Evolutionary conservation across 2,888 invertebrate species (phyloP).

Genomic region (Conchocele bisecta): DNA sequence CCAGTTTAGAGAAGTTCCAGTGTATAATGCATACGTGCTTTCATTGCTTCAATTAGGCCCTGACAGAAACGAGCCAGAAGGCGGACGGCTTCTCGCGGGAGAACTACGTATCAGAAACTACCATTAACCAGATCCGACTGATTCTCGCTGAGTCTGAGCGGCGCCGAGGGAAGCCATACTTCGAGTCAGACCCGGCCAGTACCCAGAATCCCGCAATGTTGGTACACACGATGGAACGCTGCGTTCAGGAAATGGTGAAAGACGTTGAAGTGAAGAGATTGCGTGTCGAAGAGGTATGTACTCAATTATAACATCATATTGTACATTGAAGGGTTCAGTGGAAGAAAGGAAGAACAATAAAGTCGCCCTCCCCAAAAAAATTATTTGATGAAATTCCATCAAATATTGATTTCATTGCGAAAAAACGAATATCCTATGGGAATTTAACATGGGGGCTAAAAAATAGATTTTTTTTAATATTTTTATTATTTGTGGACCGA

Average conservation of each 20-base stretch:
- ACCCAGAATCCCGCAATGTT: conserved; percentile 73
- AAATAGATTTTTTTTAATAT: no score
- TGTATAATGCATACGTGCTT: no score
- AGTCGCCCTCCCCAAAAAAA: no score
- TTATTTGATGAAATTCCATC: no score
- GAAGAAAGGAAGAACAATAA: no score
- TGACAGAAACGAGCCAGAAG: conserved; percentile 67
- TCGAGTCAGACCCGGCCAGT: conserved; percentile 72
- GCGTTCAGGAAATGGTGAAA: conserved; percentile 71
- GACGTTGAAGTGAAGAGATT: conserved; percentile 64
- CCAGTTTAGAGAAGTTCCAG: no score
- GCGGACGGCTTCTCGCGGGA: conserved; percentile 64
- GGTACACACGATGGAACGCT: conserved; percentile 75
- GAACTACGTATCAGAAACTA: conserved; percentile 68
- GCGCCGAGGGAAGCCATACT: conserved; percentile 70
- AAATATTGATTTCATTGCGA: no score
- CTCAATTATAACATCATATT: no score
- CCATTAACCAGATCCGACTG: conserved; percentile 71
- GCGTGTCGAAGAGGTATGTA: conserved; percentile 68
- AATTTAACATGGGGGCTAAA: no score
- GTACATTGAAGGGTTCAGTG: no score
- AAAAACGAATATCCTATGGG: no score
- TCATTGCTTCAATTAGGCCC: conserved; percentile 55
- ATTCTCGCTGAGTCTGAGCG: conserved; percentile 72
- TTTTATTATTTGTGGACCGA: no score